Base-by-base conservation (phyloP, 2,797 vertebrate genomes). In the Carapus acus region DNA sequence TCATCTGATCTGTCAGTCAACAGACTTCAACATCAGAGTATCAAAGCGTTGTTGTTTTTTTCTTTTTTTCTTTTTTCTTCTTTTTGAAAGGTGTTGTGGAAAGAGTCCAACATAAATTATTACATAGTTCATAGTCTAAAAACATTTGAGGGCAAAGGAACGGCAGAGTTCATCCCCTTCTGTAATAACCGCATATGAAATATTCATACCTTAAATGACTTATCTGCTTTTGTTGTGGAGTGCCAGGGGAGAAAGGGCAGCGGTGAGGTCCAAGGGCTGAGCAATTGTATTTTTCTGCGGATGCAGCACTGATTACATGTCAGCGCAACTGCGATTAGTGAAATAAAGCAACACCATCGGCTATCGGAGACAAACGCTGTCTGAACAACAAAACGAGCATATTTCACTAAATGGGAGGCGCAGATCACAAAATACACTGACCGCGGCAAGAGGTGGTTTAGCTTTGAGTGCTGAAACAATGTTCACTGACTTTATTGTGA, bases 161-260 rank as follows among this genome's bases (percentile, higher is more conserved):
- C 52, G 86, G 69, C 72, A 86, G 87, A 73, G 85, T 88, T 81
- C 79, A 84, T 83, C 47, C 51, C 49, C 71, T 68, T 67, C 74
- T 86, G 81, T 59, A 67, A 84, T 84, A 82, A 84, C 71, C 73
- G 56, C 57, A 13, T 23, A 74, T 84, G 56, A 85, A 87, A 88
- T 86, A 86, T 87, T 79, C 74, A 87, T 83, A 64, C 59, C 63
- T 44, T 55, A 78, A 83, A 83, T 83, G 69, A 78, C 74, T 70
- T 78, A 73, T 76, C 64, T 75, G 73, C 76, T 73, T 78, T 67
- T 79, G 73, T 86, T 83, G 55, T 78, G 8, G 56, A 54, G 76
- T 79, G n/a, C 81, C 68, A 74, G 58, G 56, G 69, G 63, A 67
- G 67, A 69, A 76, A 71, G 71, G 78, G 62, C 73, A 69, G 36